Evolutionary conservation across 2,113 vertebrate species (phyloP).

Genomic region (Rana temporaria): DNA sequence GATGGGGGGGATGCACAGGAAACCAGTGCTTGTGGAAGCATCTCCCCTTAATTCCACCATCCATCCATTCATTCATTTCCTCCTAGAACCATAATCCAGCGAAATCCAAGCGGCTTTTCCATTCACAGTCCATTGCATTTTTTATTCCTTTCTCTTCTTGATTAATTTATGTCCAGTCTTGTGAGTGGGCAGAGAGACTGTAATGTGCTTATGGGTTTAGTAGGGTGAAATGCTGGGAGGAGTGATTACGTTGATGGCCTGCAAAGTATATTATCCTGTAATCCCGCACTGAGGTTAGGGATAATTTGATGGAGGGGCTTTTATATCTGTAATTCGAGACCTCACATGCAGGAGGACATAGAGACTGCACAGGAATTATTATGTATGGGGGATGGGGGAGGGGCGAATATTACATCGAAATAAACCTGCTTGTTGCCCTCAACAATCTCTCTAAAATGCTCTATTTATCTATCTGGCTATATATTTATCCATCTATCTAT

Average conservation of each 20-base stretch:
- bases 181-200: conserved; percentile 40
- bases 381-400: no score
- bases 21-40: background rate
- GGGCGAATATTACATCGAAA: no score
- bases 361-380: background rate
- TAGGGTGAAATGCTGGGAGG: conserved; percentile 42
- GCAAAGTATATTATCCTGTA: conserved; percentile 58
- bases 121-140: conserved; percentile 32
- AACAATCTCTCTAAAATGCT: no score
- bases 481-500: conserved; percentile 9
- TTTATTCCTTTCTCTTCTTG: conserved; percentile 34
- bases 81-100: conserved; percentile 34
- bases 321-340: conserved; percentile 26
- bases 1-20: background rate
- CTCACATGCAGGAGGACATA: conserved; percentile 25
- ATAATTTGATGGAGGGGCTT: conserved; percentile 53
- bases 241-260: conserved; percentile 55
- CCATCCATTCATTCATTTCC: conserved; percentile 40
- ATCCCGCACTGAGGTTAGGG: conserved; percentile 54
- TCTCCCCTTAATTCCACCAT: background rate
- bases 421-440: background rate
- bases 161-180: conserved; percentile 51
- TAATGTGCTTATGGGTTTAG: conserved; percentile 56
- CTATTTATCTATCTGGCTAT: conserved; percentile 8
- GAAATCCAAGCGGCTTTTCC: conserved; percentile 45